Evolutionary conservation across 2,113 vertebrate genomes (phyloP).

Genomic region (Anolis sagrei): DNA sequence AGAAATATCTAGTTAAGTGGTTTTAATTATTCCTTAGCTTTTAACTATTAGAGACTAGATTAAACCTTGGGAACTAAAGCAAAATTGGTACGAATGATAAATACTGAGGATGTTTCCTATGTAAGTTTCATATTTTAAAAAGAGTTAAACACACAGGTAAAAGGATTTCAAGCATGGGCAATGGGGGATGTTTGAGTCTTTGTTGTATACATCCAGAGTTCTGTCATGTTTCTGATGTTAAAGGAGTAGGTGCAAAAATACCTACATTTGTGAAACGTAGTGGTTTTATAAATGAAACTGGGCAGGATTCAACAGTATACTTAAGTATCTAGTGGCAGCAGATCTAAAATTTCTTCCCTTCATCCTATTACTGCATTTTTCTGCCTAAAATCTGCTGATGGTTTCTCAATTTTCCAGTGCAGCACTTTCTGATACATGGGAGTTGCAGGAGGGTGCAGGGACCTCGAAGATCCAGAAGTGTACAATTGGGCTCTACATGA

Average conservation of each 20-base stretch:
- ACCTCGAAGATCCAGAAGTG: no score
- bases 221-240: not conserved
- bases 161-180: not conserved
- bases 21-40: not conserved
- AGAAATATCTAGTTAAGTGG: not conserved
- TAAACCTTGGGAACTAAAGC: not conserved
- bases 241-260: not conserved
- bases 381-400: no score
- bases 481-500: not conserved
- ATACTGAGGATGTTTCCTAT: not conserved
- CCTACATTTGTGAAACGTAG: not conserved
- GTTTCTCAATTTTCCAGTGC: no score
- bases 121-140: not conserved
- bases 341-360: no score
- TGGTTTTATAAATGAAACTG: not conserved
- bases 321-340: no score
- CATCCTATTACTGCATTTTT: no score
- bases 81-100: not conserved
- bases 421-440: no score
- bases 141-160: not conserved
- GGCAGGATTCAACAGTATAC: no score
- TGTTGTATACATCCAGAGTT: not conserved
- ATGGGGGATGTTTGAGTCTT: not conserved
- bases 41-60: not conserved
- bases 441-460: no score